Evolutionary conservation across 2,797 vertebrate genomes (phyloP), one percentile per base, ranked within the genome.

Genomic region (Neoniphon sammara): DNA sequence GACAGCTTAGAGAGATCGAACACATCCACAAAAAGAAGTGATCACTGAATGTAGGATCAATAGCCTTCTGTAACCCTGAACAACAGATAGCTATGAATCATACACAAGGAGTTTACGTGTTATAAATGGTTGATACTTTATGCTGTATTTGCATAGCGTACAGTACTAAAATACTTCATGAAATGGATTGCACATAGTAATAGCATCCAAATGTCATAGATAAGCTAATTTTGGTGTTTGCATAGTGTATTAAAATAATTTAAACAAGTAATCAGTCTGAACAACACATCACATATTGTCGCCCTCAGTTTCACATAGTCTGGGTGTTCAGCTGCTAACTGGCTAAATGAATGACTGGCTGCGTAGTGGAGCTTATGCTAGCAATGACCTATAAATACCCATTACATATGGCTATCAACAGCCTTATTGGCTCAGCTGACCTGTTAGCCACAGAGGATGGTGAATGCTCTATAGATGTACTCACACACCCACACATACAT

Each of bases 311-410:
- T 85, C 86, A 87, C 88, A 84, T 86, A 77, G 85, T 83, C 85
- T 25, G 66, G 36, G 69, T 75, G 69, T 85, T 81, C 87, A 89
- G 86, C 89, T 90, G 91, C 82, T 85, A 66, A 82, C 50, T 59
- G 59, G 65, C 72, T 73, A 75, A 84, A 56, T 86, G 67, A 88
- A 77, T 65, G 74, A 78, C 49, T 52, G 44, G 64, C 74, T 52
- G 67, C 44, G n/a, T 54, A 72, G 50, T 6, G 31, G 61, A 47
- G 74, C 81, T 66, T 49, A 66, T 76, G 66, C 39, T 80, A 3
- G 73, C 64, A 76, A 12, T 78, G 79, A 78, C 15, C 84, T 89
- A 91, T 80, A 85, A 90, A 91, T 91, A 89, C 55, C 25, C 74
- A 60, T 91, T 75, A 84, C 82, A 75, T 66, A n/a, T 49, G 55